Evolutionary conservation across 2,888 invertebrate genomes (phyloP), one percentile per base, ranked within the genome.

Genomic region (Salpingus planirostris): DNA sequence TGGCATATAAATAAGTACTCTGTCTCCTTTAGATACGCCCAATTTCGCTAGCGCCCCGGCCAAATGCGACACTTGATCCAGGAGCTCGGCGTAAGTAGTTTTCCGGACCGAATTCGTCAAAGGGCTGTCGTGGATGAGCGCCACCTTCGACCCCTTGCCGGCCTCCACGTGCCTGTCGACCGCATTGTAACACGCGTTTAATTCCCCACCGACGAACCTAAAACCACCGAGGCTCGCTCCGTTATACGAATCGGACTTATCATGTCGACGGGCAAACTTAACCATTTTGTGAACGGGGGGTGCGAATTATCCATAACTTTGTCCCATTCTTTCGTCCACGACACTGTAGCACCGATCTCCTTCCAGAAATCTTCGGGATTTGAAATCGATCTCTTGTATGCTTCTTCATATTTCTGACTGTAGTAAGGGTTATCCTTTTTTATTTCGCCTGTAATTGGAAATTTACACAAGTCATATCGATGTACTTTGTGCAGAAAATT

Each of bases 1-100:
- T 0, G 93, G 93, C 93, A 95, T 93, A 62, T 93, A 93, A 53
- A 95, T 88, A 2, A 93, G 70, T 1, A 95, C 88, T 1, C 84
- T 67, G 52, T 91, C 90, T 0, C 92, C 92, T 50, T 78, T 77
- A 11, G 67, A 64, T 2, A 93, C 89, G 0, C 92, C 92, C 30
- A 85, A 65, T 2, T 76, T 72, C 0, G 76, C 69, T 48, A 95
- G 64, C 21, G 82, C 85, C 2, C 89, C 89, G 1, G 92, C 90
- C 25, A 93, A 60, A 11, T 74, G 66, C 0, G 83, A 78, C 2
- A 80, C 89, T 72, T 85, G 77, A 37, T 90, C 78, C 42, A 80
- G 73, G 2, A 93, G 66, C 57, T 92, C 83, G 7, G 72, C 70
- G 60, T 90, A 96, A 0, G 88, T 87, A 28, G 90, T 79, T 56